These are phyloP conservation scores for Suncus etruscus DNA, from an alignment of 2,113 vertebrate genomes.

Conservation along the genomic window DNA sequence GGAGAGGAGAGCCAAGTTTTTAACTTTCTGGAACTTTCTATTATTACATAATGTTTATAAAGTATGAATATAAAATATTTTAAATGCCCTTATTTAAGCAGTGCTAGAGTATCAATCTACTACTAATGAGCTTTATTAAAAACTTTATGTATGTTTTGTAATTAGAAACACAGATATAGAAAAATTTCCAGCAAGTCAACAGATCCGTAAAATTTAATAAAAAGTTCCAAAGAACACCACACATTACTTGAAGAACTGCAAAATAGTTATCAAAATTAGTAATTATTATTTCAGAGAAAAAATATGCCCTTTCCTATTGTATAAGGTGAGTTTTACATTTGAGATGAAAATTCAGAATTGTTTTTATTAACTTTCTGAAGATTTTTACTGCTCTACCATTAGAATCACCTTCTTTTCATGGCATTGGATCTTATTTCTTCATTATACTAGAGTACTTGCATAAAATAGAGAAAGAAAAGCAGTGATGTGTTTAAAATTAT, in stretches of 20 bases:
- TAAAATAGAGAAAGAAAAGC: not conserved
- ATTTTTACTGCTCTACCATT: not conserved
- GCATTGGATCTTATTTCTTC: not conserved
- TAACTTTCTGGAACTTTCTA: not conserved
- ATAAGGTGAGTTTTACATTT: not conserved
- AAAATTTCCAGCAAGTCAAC: not conserved
- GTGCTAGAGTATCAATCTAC: not conserved
- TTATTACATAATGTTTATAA: not conserved
- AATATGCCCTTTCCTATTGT: not conserved
- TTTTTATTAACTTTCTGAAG: not conserved
- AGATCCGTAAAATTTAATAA: not conserved
- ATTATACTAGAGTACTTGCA: not conserved
- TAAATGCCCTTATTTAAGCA: not conserved
- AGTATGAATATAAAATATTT: not conserved
- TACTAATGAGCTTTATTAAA: not conserved
- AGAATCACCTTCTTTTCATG: not conserved
- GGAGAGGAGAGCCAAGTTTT: not conserved
- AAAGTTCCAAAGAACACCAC: not conserved
- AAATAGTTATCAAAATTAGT: not conserved
- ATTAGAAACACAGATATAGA: not conserved
- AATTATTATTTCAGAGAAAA: not conserved
- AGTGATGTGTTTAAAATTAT: not conserved
- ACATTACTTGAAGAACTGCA: slow-evolving; percentile 23
- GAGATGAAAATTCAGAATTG: not conserved
- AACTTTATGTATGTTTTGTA: not conserved